phyloP scores from a whole-genome alignment of 1,140 invertebrate genomes.

The Prorops nasuta region DNA sequence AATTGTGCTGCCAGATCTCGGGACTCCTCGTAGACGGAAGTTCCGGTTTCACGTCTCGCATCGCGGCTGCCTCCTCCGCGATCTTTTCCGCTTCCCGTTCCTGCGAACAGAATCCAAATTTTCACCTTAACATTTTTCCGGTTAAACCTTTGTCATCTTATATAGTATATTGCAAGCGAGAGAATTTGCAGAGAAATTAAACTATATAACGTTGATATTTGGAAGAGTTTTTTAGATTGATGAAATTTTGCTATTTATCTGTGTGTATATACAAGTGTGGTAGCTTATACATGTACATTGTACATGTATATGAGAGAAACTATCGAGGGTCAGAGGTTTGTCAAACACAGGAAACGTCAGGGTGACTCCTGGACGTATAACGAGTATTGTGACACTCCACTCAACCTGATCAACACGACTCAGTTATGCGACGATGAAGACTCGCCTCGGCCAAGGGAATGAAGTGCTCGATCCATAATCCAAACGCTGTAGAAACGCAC shows the following conservation, averaged over 20 bases:
- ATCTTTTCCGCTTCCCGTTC: constrained; percentile 49
- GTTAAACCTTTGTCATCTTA: no score
- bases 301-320: no score
- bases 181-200: no score
- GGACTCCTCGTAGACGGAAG: constrained; percentile 34
- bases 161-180: no score
- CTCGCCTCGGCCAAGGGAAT: constrained; percentile 30
- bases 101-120: no score
- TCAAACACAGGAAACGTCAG: constrained; percentile 16
- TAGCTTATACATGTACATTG: no score
- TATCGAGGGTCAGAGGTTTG: constrained; percentile 6
- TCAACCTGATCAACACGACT: constrained; percentile 41
- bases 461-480: constrained; percentile 37
- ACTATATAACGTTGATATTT: no score
- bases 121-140: no score
- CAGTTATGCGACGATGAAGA: constrained; percentile 51
- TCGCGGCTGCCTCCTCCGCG: constrained; percentile 30
- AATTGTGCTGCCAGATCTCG: constrained; percentile 45
- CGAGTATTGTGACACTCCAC: constrained; percentile 43
- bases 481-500: constrained; percentile 21
- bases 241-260: no score
- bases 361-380: constrained; percentile 18
- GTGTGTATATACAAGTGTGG: no score
- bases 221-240: no score
- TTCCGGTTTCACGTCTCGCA: constrained; percentile 44